These are phyloP conservation scores for Dendrocopos noguchii DNA, from an alignment of 2,113 vertebrate genomes.

Conservation along the genomic window DNA sequence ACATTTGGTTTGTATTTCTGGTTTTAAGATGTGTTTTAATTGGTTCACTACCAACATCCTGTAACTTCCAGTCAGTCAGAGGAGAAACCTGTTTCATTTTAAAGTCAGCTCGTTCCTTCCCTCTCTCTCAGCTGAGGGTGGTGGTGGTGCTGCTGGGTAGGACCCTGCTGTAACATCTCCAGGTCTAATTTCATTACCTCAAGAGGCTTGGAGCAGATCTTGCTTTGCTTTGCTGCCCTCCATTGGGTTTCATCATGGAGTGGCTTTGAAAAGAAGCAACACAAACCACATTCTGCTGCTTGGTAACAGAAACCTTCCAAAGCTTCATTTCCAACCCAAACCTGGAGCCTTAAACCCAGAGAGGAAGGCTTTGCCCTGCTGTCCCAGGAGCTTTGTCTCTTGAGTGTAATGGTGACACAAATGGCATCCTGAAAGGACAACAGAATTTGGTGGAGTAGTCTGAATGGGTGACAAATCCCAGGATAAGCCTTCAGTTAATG, in stretches of 20 bases:
- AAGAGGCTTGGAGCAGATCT: not conserved
- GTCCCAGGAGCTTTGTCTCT: not conserved
- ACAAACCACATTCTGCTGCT: not conserved
- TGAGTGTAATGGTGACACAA: constrained; percentile 11
- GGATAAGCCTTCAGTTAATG: not conserved
- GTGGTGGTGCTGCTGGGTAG: not conserved
- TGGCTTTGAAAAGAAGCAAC: not conserved
- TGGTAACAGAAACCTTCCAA: not conserved
- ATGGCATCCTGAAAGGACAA: not conserved
- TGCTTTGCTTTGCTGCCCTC: not conserved
- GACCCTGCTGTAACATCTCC: constrained; percentile 15
- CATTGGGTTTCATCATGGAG: not conserved
- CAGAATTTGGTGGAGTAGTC: not conserved
- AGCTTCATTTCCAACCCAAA: not conserved
- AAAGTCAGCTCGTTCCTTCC: constrained; percentile 48
- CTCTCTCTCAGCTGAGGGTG: not conserved
- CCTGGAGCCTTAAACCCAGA: not conserved
- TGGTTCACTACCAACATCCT: constrained; percentile 74
- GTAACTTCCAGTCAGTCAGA: constrained; percentile 52
- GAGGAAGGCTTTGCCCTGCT: not conserved
- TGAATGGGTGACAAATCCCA: not conserved
- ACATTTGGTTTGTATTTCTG: constrained; percentile 74
- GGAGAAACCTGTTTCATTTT: constrained; percentile 73
- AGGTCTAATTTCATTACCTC: constrained; percentile 43
- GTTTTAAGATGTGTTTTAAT: constrained; percentile 75